Conservation (phyloP, 2,113 vertebrate genomes). For the Epinephelus lanceolatus region DNA sequence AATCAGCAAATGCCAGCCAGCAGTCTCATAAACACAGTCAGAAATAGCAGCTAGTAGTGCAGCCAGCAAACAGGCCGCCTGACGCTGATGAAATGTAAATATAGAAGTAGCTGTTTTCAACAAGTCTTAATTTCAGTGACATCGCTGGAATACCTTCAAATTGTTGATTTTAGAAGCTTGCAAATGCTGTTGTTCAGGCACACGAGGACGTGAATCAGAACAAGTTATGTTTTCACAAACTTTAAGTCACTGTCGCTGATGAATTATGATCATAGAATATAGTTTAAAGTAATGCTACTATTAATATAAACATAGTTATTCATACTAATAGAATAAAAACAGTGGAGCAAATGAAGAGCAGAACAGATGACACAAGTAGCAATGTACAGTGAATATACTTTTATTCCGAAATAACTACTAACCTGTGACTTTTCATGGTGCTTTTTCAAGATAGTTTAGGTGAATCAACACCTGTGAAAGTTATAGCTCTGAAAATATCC, state of each 20-base stretch:
- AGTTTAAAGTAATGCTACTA: background rate
- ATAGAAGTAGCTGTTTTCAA: slow-evolving; percentile 26
- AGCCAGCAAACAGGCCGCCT: slow-evolving; percentile 35
- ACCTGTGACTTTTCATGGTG: slow-evolving; percentile 37
- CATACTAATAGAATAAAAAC: background rate
- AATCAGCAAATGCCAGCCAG: slow-evolving; percentile 52
- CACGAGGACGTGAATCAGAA: background rate
- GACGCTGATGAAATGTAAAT: slow-evolving; percentile 45
- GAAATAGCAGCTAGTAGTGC: slow-evolving; percentile 62
- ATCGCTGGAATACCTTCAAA: slow-evolving; percentile 7
- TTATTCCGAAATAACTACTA: slow-evolving; percentile 29
- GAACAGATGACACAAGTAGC: slow-evolving; percentile 35
- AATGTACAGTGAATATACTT: background rate
- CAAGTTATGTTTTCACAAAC: background rate
- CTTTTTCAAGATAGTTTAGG: slow-evolving; percentile 4
- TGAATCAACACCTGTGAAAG: background rate
- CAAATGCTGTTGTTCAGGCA: slow-evolving; percentile 7
- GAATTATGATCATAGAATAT: background rate
- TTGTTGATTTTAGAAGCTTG: slow-evolving; percentile 1
- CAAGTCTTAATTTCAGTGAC: background rate
- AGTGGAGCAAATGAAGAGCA: background rate
- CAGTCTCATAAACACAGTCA: slow-evolving; percentile 65
- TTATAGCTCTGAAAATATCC: background rate
- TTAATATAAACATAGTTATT: background rate
- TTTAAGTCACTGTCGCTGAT: background rate